Percentiles rank a stretch among this genome's conserved stretches.
These are phyloP conservation scores for Drosophila pseudotakahashii DNA, from an alignment of 2,888 invertebrate genomes.

Conservation along the genomic window DNA sequence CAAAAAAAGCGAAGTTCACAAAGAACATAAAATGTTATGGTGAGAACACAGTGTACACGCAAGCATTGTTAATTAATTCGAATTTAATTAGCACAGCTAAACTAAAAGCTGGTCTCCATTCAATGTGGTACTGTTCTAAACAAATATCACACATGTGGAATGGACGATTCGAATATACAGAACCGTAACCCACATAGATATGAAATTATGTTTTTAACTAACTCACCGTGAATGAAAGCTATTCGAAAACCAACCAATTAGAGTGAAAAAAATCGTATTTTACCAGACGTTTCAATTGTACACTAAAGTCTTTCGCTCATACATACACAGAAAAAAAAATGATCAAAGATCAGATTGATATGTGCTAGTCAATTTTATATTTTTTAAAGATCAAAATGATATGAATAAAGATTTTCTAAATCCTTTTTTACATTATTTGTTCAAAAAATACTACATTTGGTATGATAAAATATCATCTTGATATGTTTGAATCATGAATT, in stretches of 20 bases:
- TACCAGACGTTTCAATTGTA: no score
- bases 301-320: not conserved
- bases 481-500: no score
- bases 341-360: no score
- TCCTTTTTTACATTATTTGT: no score
- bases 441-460: no score
- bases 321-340: no score
- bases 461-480: no score
- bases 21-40: slow-evolving; percentile 12
- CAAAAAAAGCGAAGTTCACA: slow-evolving; percentile 5
- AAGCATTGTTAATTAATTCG: slow-evolving; percentile 23
- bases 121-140: not conserved
- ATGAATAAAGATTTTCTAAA: no score
- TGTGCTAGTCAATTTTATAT: no score
- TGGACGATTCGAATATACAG: not conserved
- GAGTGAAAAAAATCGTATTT: not conserved
- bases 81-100: slow-evolving; percentile 33
- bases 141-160: not conserved
- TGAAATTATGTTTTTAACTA: not conserved
- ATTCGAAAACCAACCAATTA: not conserved
- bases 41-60: not conserved
- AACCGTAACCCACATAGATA: slow-evolving; percentile 4
- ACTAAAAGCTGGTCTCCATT: slow-evolving; percentile 19
- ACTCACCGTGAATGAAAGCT: not conserved
- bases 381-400: no score